A percentile compares a stretch with the other conserved stretches of the same genome.
phyloP scores from a whole-genome alignment of 2,113 vertebrate genomes.

The Myotis yumanensis region DNA sequence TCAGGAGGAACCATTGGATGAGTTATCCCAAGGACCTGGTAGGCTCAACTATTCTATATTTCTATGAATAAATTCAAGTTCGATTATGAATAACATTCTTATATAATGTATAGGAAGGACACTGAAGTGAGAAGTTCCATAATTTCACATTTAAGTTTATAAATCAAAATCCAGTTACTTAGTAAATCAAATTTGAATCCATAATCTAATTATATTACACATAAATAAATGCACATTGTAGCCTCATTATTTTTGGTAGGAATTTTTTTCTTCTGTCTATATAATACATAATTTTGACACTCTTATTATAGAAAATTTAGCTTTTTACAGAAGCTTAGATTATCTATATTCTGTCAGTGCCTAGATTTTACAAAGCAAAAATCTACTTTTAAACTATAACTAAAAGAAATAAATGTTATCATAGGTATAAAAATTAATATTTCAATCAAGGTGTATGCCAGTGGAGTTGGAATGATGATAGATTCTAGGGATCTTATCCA shows the following conservation, averaged over 20 bases:
- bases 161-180: neutral
- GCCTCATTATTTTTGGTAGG: neutral
- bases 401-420: neutral
- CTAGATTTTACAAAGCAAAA: slow-evolving; percentile 18
- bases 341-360: neutral
- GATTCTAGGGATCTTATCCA: neutral
- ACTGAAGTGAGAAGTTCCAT: neutral
- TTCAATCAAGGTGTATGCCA: neutral
- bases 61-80: neutral
- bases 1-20: neutral
- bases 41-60: neutral
- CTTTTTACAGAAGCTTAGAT: neutral
- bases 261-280: neutral
- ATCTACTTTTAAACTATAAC: slow-evolving; percentile 23
- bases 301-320: neutral
- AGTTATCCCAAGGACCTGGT: neutral
- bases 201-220: slow-evolving; percentile 1
- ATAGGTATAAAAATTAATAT: neutral
- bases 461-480: neutral
- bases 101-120: neutral
- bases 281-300: slow-evolving; percentile 40
- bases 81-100: neutral
- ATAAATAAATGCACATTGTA: neutral
- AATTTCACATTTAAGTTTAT: neutral
- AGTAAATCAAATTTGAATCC: slow-evolving; percentile 9